A percentile compares a stretch with the other conserved stretches of the same genome.
These are phyloP conservation scores for Athalia cordata DNA, from an alignment of 2,888 invertebrate genomes.

Conservation along the genomic window DNA sequence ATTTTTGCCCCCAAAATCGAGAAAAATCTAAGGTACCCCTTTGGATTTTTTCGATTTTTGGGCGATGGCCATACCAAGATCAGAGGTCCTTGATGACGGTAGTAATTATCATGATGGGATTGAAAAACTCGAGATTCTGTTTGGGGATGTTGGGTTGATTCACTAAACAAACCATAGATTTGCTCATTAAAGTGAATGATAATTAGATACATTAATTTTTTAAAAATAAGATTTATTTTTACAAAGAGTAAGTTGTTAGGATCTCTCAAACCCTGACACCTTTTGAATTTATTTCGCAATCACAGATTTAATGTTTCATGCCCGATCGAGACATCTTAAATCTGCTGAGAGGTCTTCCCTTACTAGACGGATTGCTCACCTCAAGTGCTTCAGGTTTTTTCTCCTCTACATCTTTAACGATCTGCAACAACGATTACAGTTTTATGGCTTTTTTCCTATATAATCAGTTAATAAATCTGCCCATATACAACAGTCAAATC, in stretches of 20 bases:
- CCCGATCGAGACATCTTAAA: constrained; percentile 62
- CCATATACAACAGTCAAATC: constrained; percentile 1
- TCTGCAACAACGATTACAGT: constrained; percentile 49
- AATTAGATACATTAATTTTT: neutral
- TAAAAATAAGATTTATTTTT: constrained; percentile 28
- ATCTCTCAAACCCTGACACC: neutral
- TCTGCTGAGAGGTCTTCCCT: constrained; percentile 60
- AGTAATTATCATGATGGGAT: too few relatives aligned
- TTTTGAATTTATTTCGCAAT: neutral
- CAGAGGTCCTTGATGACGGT: too few relatives aligned
- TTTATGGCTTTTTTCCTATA: neutral
- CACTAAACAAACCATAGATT: too few relatives aligned
- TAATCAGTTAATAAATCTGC: constrained; percentile 29
- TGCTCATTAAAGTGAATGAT: too few relatives aligned
- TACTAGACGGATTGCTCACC: constrained; percentile 39
- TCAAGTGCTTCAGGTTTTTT: constrained; percentile 48
- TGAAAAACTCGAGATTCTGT: too few relatives aligned
- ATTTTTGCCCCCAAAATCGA: too few relatives aligned
- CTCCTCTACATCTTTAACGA: constrained; percentile 63
- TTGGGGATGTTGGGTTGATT: too few relatives aligned
- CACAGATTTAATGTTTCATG: constrained; percentile 8
- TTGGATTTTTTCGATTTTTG: too few relatives aligned
- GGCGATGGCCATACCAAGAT: too few relatives aligned
- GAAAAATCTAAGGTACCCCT: too few relatives aligned
- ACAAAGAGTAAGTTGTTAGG: neutral